A percentile compares a stretch with the other conserved stretches of the same genome.
phyloP scores from a whole-genome alignment of 2,113 vertebrate genomes.

The sheep (Ovis aries) region ARS-UI_Ramb_v3.0 NC_056060.1:81432501-81433000 shows the following conservation, averaged over 20 bases:
- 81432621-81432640: no score
- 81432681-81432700: neutral
- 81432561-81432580: neutral
- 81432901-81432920: neutral
- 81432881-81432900: neutral
- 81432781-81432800: neutral
- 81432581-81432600: neutral
- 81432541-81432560: neutral
- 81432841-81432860: neutral
- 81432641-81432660: neutral
- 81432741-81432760: neutral
- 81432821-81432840: neutral
- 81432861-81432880: neutral
- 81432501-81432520: rapidly evolving
- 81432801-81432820: neutral
- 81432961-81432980: neutral
- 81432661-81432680: neutral
- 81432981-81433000: neutral
- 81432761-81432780: neutral
- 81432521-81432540: neutral
- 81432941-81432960: neutral
- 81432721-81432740: neutral
- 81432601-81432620: neutral
- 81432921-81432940: neutral
- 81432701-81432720: neutral